These are phyloP conservation scores for Lagodon rhomboides DNA, from an alignment of 2,797 vertebrate genomes.

Conservation along the genomic window DNA sequence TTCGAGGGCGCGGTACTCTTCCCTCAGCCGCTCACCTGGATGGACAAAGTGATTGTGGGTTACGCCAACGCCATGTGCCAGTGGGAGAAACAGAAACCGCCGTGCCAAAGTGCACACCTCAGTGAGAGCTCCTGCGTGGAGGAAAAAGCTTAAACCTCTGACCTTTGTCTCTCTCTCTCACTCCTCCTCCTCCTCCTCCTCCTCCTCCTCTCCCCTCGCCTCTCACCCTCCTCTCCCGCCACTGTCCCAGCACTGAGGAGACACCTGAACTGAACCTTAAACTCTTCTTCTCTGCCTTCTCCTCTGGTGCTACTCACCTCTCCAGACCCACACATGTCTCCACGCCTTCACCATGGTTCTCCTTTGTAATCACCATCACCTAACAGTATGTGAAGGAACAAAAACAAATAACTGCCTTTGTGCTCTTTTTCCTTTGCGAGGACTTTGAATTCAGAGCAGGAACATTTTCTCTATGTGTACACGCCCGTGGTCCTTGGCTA, in stretches of 20 bases:
- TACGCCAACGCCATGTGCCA: slow-evolving; percentile 95
- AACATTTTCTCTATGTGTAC: slow-evolving; percentile 33
- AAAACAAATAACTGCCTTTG: slow-evolving; percentile 73
- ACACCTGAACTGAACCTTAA: slow-evolving; percentile 62
- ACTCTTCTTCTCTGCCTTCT: slow-evolving; percentile 71
- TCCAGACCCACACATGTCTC: slow-evolving; percentile 1
- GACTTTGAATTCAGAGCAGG: slow-evolving; percentile 49
- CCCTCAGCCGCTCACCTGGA: slow-evolving; percentile 97
- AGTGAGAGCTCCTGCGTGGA: slow-evolving; percentile 83
- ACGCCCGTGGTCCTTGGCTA: slow-evolving; percentile 31
- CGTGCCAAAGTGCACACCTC: slow-evolving; percentile 89
- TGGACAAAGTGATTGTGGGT: slow-evolving; percentile 97
- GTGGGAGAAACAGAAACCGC: slow-evolving; percentile 95
- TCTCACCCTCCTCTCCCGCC: slow-evolving; percentile 24
- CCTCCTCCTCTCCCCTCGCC: background rate
- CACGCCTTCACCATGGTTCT: slow-evolving; percentile 57
- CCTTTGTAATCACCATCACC: slow-evolving; percentile 68
- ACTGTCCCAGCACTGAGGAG: slow-evolving; percentile 61
- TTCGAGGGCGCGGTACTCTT: slow-evolving; percentile 97
- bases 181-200: slow-evolving; percentile 11
- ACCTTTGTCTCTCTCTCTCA: slow-evolving; percentile 19
- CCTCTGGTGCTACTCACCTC: slow-evolving; percentile 65
- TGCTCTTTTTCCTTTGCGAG: slow-evolving; percentile 48
- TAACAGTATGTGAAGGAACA: slow-evolving; percentile 54
- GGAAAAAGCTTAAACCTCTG: slow-evolving; percentile 74